phyloP scores from a whole-genome alignment of 2,797 vertebrate genomes.

The Mormyrus proboscirostris region DNA sequence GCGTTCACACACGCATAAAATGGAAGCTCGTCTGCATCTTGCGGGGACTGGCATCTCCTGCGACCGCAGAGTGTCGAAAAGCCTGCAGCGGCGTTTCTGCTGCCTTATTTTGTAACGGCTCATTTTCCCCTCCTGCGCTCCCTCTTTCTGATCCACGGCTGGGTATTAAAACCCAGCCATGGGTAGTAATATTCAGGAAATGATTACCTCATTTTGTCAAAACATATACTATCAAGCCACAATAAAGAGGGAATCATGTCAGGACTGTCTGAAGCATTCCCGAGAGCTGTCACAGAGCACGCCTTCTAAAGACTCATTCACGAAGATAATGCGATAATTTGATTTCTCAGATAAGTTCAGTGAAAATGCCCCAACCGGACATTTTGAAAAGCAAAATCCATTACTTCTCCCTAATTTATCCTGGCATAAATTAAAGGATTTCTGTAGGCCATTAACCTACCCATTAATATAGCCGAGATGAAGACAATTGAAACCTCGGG shows the following conservation, averaged over 20 bases:
- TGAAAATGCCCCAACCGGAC: slow-evolving; percentile 67
- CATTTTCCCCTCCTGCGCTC: not conserved
- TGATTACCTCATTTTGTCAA: slow-evolving; percentile 60
- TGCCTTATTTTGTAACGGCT: not conserved
- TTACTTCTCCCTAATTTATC: slow-evolving; percentile 73
- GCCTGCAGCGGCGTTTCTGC: not conserved
- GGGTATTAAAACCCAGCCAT: slow-evolving; percentile 42
- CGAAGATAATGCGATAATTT: slow-evolving; percentile 74
- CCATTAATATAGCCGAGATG: slow-evolving; percentile 71
- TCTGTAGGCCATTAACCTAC: slow-evolving; percentile 71
- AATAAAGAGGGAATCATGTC: slow-evolving; percentile 66
- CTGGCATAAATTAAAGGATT: slow-evolving; percentile 74
- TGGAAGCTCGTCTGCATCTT: not conserved
- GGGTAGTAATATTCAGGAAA: slow-evolving; percentile 46
- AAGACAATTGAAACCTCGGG: slow-evolving; percentile 69
- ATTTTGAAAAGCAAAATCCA: slow-evolving; percentile 72
- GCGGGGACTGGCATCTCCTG: not conserved
- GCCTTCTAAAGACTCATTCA: slow-evolving; percentile 64
- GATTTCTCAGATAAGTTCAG: slow-evolving; percentile 70
- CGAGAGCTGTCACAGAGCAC: slow-evolving; percentile 65
- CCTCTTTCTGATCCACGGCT: slow-evolving; percentile 43
- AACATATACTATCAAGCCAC: slow-evolving; percentile 58
- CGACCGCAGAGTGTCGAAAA: not conserved
- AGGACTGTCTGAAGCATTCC: slow-evolving; percentile 68
- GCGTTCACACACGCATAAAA: not conserved